Evolutionary conservation across 2,888 invertebrate species (phyloP).

Genomic region (Oligia latruncula): DNA sequence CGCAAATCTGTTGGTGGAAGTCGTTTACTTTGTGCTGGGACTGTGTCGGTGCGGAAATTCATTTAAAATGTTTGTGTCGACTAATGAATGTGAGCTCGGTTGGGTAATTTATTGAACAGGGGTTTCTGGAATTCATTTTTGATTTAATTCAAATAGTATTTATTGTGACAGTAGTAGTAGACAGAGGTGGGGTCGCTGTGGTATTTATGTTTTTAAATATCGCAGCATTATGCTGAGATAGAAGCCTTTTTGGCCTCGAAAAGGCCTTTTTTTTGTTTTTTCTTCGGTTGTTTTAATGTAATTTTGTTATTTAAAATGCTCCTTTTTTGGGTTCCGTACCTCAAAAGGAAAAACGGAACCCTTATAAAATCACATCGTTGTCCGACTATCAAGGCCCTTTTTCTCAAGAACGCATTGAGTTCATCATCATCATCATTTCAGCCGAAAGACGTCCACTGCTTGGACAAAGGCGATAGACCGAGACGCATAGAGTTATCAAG

Average conservation of each 20-base stretch:
- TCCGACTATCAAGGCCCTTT: too few species aligned
- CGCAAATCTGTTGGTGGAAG: slow-evolving; percentile 46
- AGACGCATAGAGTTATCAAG: too few species aligned
- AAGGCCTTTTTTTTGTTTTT: too few species aligned
- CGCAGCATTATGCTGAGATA: background rate
- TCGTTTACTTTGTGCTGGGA: slow-evolving; percentile 32
- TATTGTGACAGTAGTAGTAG: background rate
- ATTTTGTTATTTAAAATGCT: too few species aligned
- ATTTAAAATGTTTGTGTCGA: slow-evolving; percentile 40
- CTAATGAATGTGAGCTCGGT: slow-evolving; percentile 23
- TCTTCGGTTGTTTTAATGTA: too few species aligned
- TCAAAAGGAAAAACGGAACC: too few species aligned
- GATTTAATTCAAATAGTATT: background rate
- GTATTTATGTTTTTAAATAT: background rate
- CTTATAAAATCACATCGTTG: too few species aligned
- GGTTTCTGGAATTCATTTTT: background rate
- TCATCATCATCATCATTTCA: too few species aligned
- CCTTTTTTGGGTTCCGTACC: too few species aligned
- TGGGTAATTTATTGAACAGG: slow-evolving; percentile 3
- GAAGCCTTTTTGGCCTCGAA: background rate
- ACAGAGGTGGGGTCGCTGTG: background rate
- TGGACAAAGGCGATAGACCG: too few species aligned
- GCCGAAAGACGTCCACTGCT: too few species aligned
- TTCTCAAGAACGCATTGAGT: too few species aligned
- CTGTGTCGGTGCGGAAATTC: slow-evolving; percentile 13